phyloP scores from a whole-genome alignment of 2,888 invertebrate species.

The Noctua fimbriata region DNA sequence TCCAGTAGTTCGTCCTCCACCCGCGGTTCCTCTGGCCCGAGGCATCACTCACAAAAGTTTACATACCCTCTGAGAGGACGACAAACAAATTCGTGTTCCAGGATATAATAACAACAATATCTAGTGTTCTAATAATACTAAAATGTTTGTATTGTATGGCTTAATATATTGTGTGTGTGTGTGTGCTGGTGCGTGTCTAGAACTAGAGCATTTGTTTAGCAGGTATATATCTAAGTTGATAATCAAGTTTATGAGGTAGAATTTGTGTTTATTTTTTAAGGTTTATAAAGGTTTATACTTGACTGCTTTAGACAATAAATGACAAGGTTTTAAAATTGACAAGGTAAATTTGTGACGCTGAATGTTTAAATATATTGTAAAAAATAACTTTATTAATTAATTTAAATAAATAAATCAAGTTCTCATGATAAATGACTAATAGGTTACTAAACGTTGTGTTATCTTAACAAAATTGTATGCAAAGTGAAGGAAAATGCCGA shows the following conservation, averaged over 20 bases:
- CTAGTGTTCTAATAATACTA: slow-evolving; percentile 66
- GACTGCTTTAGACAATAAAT: neutral
- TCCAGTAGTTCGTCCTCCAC: slow-evolving; percentile 9
- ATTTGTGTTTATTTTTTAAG: neutral
- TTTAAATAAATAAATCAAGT: neutral
- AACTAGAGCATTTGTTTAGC: neutral
- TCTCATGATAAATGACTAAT: neutral
- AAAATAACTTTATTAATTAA: neutral
- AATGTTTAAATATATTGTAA: neutral
- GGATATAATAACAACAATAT: slow-evolving; percentile 65
- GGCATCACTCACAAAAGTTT: slow-evolving; percentile 58
- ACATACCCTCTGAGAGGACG: slow-evolving; percentile 58
- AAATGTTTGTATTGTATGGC: slow-evolving; percentile 65
- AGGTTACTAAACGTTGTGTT: slow-evolving; percentile 8
- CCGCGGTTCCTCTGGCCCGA: slow-evolving; percentile 44
- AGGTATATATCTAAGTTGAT: neutral
- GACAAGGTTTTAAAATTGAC: neutral
- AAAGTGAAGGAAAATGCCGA: slow-evolving; percentile 31
- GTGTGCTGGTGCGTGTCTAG: slow-evolving; percentile 1
- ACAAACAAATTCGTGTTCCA: slow-evolving; percentile 66
- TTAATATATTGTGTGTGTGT: slow-evolving; percentile 7
- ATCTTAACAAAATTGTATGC: slow-evolving; percentile 13
- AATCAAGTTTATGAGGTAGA: neutral
- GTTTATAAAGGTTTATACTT: neutral
- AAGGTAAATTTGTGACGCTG: too few species aligned